Evolutionary conservation across 2,113 vertebrate genomes (phyloP), one percentile per base, ranked within the genome.

Genomic region (Leptobrachium leishanense): DNA sequence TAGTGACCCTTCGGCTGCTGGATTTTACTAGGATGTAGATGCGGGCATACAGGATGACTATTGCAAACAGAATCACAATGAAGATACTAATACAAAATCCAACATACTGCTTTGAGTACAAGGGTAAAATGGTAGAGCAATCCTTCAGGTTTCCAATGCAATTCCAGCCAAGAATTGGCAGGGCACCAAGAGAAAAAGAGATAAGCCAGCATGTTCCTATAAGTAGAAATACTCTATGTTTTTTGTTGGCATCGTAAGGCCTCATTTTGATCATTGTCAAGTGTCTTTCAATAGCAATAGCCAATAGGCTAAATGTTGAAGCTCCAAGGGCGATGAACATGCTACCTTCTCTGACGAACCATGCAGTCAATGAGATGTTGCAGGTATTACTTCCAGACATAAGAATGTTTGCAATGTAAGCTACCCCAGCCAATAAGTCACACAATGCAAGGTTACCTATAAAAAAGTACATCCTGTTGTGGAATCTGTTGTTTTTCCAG

Each of bases 241-340:
- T 98, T 88, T 98, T 97, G 85, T 93, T 98, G 15, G 93, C 92
- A 0, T 98, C 93, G 0, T 98, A 98, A 1, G 97, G 96, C 85
- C 96, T 93, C 98, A 99, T 99, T 91, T 98, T 98, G 85, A 98
- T 95, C 98, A 99, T 99, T 6, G 98, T 99, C 86, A 98, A 88
- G 88, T 99, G 95, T 59, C 98, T 86, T 84, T 99, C 98, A 2
- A 98, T 97, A 2, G 98, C 97, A 46, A 99, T 99, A 0, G 98
- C 97, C 83, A 99, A 82, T 44, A 99, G 89, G 68, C 97, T 99
- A 71, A 98, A 99, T 40, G 96, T 95, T 55, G 98, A 99, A 0
- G 98, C 97, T 3, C 94, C 90, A 0, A 99, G 88, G 0, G 96
- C 95, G 42, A 96, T 95, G 44, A 99, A 98, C 94, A 97, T 93